Percentiles rank a stretch among this genome's conserved stretches.
Evolutionary conservation across 2,797 vertebrate genomes (phyloP).

Genomic region (Chelon labrosus): DNA sequence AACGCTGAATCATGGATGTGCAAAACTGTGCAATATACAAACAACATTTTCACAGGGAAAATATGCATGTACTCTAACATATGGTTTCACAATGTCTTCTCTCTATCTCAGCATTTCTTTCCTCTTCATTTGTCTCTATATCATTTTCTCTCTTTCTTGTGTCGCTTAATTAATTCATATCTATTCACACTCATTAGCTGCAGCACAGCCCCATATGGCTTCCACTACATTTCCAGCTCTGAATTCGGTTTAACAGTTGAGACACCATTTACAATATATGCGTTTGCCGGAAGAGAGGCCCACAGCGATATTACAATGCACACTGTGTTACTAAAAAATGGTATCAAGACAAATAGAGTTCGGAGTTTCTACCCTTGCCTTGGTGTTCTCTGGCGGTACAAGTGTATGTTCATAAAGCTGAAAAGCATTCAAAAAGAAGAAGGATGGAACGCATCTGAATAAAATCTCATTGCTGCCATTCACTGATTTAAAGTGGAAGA

Average conservation of each 20-base stretch:
- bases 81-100: slow-evolving; percentile 19
- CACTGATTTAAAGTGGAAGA: slow-evolving; percentile 17
- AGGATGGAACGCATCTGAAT: slow-evolving; percentile 58
- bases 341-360: slow-evolving; percentile 24
- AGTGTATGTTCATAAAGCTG: slow-evolving; percentile 22
- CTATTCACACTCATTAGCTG: slow-evolving; percentile 59
- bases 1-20: background rate
- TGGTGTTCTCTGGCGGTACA: slow-evolving; percentile 8
- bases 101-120: slow-evolving; percentile 26
- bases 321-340: slow-evolving; percentile 12
- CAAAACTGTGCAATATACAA: background rate
- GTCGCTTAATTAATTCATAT: slow-evolving; percentile 60
- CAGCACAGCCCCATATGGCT: slow-evolving; percentile 66
- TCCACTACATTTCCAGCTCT: slow-evolving; percentile 32
- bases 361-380: background rate
- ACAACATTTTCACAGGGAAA: slow-evolving; percentile 16
- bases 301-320: slow-evolving; percentile 18
- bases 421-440: slow-evolving; percentile 54
- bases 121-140: slow-evolving; percentile 33
- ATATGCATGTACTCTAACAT: slow-evolving; percentile 32
- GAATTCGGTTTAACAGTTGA: slow-evolving; percentile 47
- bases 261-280: slow-evolving; percentile 41
- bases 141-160: slow-evolving; percentile 33
- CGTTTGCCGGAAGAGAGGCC: slow-evolving; percentile 15
- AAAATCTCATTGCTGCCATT: slow-evolving; percentile 21